Percentiles rank a stretch among this genome's conserved stretches.
phyloP scores from a whole-genome alignment of 2,797 vertebrate species.

The Tokudaia tokunoshimensis region DNA sequence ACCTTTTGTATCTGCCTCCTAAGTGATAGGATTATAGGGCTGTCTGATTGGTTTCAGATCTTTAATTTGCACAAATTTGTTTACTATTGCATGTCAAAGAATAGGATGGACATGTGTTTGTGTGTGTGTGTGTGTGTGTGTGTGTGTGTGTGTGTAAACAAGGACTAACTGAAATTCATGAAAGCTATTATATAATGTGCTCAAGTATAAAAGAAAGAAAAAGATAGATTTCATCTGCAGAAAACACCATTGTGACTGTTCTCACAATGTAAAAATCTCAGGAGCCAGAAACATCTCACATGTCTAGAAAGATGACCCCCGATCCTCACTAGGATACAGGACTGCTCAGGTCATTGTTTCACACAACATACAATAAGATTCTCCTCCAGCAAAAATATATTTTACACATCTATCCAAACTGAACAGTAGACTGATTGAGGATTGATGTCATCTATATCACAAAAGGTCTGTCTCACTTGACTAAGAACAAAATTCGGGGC shows the following conservation, averaged over 20 bases:
- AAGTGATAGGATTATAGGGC: neutral
- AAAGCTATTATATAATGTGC: neutral
- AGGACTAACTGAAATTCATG: neutral
- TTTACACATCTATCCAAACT: slow-evolving; percentile 26
- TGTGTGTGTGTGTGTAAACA: neutral
- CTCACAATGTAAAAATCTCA: neutral
- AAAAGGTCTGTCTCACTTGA: slow-evolving; percentile 34
- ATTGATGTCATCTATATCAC: neutral
- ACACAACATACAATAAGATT: neutral
- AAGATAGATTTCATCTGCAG: neutral
- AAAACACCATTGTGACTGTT: neutral
- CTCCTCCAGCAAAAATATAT: neutral
- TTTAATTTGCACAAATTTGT: slow-evolving; percentile 36
- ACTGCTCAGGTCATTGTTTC: neutral
- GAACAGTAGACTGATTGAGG: slow-evolving; percentile 20
- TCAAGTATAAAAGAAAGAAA: slow-evolving; percentile 46
- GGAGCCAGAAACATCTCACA: neutral
- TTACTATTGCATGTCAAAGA: slow-evolving; percentile 34
- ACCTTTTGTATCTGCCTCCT: neutral
- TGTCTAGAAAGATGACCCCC: neutral
- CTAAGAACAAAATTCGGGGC: slow-evolving; percentile 36
- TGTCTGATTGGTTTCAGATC: neutral
- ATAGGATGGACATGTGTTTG: neutral
- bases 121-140: neutral
- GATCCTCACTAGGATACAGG: neutral